Evolutionary conservation across 2,113 vertebrate genomes (phyloP).

Genomic region (Raja brachyura): DNA sequence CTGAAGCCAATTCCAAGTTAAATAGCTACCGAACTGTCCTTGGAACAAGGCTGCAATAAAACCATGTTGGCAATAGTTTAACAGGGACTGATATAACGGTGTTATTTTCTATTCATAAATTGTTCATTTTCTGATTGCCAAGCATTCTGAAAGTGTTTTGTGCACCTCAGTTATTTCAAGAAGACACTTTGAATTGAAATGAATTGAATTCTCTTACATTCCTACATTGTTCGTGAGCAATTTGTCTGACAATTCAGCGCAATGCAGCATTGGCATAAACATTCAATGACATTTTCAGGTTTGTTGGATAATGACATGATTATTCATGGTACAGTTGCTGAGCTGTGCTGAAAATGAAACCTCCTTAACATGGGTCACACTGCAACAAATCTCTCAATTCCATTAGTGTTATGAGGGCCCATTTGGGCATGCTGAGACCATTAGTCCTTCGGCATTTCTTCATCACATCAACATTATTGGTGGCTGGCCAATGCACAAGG

Average conservation of each 20-base stretch:
- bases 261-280: not conserved
- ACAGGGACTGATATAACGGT: not conserved
- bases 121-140: not conserved
- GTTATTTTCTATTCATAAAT: slow-evolving; percentile 3
- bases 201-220: not conserved
- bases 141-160: not conserved
- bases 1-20: not conserved
- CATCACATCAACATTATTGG: not conserved
- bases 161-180: not conserved
- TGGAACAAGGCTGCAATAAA: not conserved
- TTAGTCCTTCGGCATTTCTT: not conserved
- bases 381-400: not conserved
- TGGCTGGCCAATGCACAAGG: not conserved
- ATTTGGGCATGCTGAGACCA: not conserved
- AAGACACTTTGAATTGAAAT: not conserved
- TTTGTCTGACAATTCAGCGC: not conserved
- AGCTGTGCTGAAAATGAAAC: not conserved
- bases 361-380: not conserved
- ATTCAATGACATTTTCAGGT: not conserved
- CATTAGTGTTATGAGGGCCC: not conserved
- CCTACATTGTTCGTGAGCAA: not conserved
- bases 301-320: not conserved
- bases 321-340: not conserved
- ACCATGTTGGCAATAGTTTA: not conserved
- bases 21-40: not conserved